Base-by-base conservation (phyloP, 2,113 vertebrate species). In the Arvicanthis niloticus region DNA sequence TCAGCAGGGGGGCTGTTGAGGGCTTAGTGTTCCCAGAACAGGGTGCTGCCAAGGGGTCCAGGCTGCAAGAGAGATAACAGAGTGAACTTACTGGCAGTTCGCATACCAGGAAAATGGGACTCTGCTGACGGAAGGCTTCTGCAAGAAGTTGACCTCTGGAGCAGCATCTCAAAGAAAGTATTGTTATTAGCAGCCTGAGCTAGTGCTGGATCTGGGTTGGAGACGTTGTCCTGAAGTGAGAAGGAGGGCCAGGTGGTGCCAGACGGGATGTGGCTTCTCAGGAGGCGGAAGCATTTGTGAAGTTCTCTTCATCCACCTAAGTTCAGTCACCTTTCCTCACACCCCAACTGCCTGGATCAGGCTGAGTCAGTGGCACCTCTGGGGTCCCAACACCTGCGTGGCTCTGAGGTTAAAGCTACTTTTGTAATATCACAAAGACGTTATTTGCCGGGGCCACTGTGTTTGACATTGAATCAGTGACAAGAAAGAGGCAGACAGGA, bases 71-170 rank as follows among this genome's bases (percentile, higher is more conserved):
- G 21, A 72, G 65, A 42, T 2, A 16, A 22, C 24, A 8, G 76
- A 21, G n/a, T 31, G 42, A 51, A 29, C 12, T 42, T 40, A 9
- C 68, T 13, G 21, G 78, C 26, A 4, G 26, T 26, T 42, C 15
- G 1, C n/a, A n/a, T 45, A 48, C 56, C 65, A 26, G 56, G 60
- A 7, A 77, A 19, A 21, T 0, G 0, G 0, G 56, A 45, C 7
- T 17, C 12, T 0, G 0, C 34, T 5, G 11, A 88, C 22, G 19
- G 56, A 67, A 58, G 26, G 3, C 19, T 53, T 60, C 8, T 10
- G 48, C 65, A 88, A 45, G 85, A 93, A 29, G 40, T 29, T 58
- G 88, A 45, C n/a, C 40, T 87, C 51, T 40, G 51, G 65, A 48
- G 5, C 45, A 40, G 19, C 0, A 3, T 80, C 29, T 73, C 15